These are phyloP conservation scores for Eupeodes luniger DNA, from an alignment of 2,888 invertebrate species.

Conservation along the genomic window DNA sequence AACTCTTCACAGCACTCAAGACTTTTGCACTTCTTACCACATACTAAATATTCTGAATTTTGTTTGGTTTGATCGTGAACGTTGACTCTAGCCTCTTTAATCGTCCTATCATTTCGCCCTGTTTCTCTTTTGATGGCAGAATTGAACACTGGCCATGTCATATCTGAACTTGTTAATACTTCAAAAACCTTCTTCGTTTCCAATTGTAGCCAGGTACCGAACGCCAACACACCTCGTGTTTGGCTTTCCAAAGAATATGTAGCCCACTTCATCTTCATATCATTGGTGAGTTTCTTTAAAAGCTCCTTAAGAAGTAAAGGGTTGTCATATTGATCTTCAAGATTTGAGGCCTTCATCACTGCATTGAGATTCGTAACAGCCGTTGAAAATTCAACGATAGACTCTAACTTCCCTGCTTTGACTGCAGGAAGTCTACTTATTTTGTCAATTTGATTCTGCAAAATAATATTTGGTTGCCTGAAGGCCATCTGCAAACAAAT, in stretches of 20 bases:
- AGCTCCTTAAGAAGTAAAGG: conserved; percentile 16
- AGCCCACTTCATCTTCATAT: conserved; percentile 38
- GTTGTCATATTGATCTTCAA: background rate
- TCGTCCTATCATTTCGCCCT: background rate
- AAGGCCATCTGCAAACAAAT: conserved; percentile 15
- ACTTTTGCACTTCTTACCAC: background rate
- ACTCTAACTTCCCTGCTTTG: conserved; percentile 2
- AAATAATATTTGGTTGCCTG: background rate
- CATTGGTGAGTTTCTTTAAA: conserved; percentile 11
- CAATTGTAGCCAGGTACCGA: background rate
- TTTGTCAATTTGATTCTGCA: conserved; percentile 6
- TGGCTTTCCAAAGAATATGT: background rate
- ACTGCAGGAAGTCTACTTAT: background rate
- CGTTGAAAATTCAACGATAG: background rate
- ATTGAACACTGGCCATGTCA: background rate
- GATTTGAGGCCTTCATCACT: conserved; percentile 4
- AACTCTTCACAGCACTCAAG: background rate
- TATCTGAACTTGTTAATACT: background rate
- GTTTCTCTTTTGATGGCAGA: no score
- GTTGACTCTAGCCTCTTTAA: background rate
- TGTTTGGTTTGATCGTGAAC: background rate
- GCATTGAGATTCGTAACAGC: conserved; percentile 14
- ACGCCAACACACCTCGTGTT: background rate
- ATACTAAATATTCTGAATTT: background rate
- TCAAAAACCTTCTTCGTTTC: background rate